Conservation (phyloP, 2,888 invertebrate genomes). For the Stenotaenia linearis region DNA sequence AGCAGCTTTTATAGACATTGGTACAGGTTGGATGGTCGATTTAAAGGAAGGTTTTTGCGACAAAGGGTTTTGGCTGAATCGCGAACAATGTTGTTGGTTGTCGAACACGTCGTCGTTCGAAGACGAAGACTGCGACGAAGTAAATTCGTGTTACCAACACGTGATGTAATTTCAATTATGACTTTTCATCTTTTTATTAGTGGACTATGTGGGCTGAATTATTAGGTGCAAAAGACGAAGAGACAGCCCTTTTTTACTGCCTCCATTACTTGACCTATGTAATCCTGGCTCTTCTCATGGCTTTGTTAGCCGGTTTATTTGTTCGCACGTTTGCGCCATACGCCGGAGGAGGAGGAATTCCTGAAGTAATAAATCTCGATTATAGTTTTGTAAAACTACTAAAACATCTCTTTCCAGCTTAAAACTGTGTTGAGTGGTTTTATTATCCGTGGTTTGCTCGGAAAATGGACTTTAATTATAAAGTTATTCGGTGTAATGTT, state of each 20-base stretch:
- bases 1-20: conserved; percentile 94
- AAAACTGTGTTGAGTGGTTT: conserved; percentile 94
- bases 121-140: conserved; percentile 82
- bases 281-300: conserved; percentile 89
- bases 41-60: conserved; percentile 95
- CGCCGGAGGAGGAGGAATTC: conserved; percentile 97
- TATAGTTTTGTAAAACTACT: conserved; percentile 35
- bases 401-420: conserved; percentile 56
- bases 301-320: conserved; percentile 86
- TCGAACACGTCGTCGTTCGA: no score
- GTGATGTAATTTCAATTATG: conserved; percentile 56
- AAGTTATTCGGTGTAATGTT: conserved; percentile 96
- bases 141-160: conserved; percentile 85
- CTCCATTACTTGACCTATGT: conserved; percentile 90
- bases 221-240: no score
- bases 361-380: conserved; percentile 57
- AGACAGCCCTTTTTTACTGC: conserved; percentile 68
- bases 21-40: conserved; percentile 95
- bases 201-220: conserved; percentile 95
- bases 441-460: conserved; percentile 95
- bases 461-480: conserved; percentile 98
- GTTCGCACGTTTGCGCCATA: conserved; percentile 98
- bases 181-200: no score
- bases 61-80: conserved; percentile 95
- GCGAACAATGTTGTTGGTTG: conserved; percentile 95